phyloP scores from a whole-genome alignment of 1,140 invertebrate species.

The Calephelis virginiensis region DNA sequence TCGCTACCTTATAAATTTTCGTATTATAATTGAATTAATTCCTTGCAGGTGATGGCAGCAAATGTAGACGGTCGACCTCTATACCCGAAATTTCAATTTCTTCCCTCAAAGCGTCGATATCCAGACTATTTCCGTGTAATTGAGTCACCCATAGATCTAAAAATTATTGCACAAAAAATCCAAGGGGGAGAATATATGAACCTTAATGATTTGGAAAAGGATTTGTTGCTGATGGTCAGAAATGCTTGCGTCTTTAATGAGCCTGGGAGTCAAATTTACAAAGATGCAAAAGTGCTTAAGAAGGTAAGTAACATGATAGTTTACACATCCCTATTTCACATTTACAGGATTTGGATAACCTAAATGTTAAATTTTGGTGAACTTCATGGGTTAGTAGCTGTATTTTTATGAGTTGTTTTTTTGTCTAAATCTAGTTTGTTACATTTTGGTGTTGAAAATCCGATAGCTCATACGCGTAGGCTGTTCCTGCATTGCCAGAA shows the following conservation, averaged over 20 bases:
- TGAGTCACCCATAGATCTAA: conserved; percentile 96
- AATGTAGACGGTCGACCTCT: conserved; percentile 89
- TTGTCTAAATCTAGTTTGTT: no score
- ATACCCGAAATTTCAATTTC: conserved; percentile 91
- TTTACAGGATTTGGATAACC: no score
- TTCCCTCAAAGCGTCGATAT: conserved; percentile 95
- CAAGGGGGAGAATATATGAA: conserved; percentile 88
- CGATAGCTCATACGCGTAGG: no score
- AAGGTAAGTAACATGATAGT: conserved; percentile 78
- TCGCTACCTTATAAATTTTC: no score
- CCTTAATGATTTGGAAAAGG: conserved; percentile 92
- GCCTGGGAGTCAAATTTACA: conserved; percentile 97
- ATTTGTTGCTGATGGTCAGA: conserved; percentile 93
- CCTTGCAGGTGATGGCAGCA: conserved; percentile 85
- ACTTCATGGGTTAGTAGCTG: no score
- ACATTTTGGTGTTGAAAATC: no score
- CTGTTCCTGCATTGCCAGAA: no score
- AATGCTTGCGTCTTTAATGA: conserved; percentile 99
- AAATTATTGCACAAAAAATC: conserved; percentile 94
- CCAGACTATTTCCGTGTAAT: conserved; percentile 98
- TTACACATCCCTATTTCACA: conserved; percentile 51
- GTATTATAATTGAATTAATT: not conserved
- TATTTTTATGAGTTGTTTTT: no score
- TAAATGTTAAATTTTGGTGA: no score
- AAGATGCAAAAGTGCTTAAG: conserved; percentile 94